A percentile compares a stretch with the other conserved stretches of the same genome.
Evolutionary conservation across 2,113 vertebrate genomes (phyloP).

Genomic region (Lophura nycthemera): DNA sequence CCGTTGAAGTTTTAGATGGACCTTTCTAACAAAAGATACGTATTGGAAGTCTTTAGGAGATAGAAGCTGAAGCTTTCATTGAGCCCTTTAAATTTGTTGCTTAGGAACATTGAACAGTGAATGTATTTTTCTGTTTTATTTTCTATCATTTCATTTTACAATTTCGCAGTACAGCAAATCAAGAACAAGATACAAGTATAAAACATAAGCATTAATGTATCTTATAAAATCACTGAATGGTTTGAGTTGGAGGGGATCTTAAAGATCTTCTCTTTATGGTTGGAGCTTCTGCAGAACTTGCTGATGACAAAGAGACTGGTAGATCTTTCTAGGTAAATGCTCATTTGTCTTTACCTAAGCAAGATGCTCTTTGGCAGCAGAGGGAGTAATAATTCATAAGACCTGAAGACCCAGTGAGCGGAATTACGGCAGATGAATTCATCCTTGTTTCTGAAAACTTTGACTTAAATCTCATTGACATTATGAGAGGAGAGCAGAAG

Average conservation of each 20-base stretch:
- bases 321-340: not conserved
- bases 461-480: not conserved
- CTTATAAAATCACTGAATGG: not conserved
- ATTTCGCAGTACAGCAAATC: conserved; percentile 9
- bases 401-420: not conserved
- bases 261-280: not conserved
- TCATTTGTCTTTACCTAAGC: not conserved
- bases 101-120: conserved; percentile 1
- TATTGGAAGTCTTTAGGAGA: not conserved
- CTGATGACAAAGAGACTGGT: not conserved
- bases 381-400: not conserved
- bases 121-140: not conserved
- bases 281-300: not conserved
- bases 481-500: not conserved
- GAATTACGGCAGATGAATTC: not conserved
- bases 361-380: not conserved
- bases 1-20: not conserved
- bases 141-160: not conserved
- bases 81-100: not conserved
- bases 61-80: not conserved
- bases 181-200: not conserved
- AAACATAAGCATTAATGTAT: not conserved
- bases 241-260: not conserved
- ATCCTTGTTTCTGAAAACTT: not conserved
- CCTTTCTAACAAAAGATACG: not conserved